Evolutionary conservation across 2,113 vertebrate genomes (phyloP).

Genomic region (Danionella cerebrum): DNA sequence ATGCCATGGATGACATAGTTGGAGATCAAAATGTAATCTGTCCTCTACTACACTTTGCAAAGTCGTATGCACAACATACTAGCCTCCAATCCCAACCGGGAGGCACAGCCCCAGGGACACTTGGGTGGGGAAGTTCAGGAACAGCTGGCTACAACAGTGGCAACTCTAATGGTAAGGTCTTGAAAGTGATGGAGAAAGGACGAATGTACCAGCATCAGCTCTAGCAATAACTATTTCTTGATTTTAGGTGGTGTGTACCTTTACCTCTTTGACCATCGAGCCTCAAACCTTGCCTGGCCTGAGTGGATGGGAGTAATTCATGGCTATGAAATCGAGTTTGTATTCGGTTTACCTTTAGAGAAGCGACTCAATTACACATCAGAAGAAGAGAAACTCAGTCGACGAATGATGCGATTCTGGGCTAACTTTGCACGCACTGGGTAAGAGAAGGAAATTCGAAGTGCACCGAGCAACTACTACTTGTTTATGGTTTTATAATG

Average conservation of each 20-base stretch:
- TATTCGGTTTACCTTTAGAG: conserved; percentile 82
- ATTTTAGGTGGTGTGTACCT: conserved; percentile 62
- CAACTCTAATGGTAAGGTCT: conserved; percentile 52
- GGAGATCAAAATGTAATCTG: conserved; percentile 90
- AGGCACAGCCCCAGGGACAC: conserved; percentile 25
- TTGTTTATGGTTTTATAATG: not conserved
- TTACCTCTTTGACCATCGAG: conserved; percentile 83
- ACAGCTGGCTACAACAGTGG: conserved; percentile 44
- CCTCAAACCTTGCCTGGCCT: conserved; percentile 83
- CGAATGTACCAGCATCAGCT: not conserved
- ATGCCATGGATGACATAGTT: conserved; percentile 84
- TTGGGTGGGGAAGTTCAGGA: conserved; percentile 39
- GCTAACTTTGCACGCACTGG: conserved; percentile 82
- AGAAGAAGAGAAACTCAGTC: conserved; percentile 77
- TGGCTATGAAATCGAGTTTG: conserved; percentile 91
- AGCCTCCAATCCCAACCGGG: conserved; percentile 39
- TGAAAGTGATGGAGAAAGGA: not conserved
- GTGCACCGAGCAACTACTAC: no score
- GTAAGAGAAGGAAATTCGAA: conserved; percentile 24
- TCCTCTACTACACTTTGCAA: conserved; percentile 76
- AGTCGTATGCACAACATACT: conserved; percentile 64
- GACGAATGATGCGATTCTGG: conserved; percentile 86
- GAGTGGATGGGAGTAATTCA: conserved; percentile 94
- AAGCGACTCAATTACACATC: conserved; percentile 77
- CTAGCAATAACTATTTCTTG: not conserved